Evolutionary conservation across 2,797 vertebrate species (phyloP).

Genomic region (Rousettus madagascariensis): DNA sequence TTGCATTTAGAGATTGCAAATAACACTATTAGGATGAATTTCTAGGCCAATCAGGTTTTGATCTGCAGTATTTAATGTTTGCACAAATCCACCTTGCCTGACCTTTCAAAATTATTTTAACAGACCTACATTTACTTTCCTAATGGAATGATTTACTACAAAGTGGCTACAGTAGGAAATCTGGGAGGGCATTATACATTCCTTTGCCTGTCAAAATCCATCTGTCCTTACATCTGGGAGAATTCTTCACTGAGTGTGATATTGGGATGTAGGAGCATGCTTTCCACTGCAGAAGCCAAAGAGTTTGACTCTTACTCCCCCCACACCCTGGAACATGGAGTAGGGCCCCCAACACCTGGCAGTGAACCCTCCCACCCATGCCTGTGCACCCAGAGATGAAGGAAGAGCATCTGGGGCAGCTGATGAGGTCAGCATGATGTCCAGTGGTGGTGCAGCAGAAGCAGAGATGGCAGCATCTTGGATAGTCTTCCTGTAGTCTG

Average conservation of each 20-base stretch:
- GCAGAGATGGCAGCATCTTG: background rate
- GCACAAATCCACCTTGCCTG: constrained; percentile 63
- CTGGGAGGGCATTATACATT: background rate
- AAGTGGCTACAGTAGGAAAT: background rate
- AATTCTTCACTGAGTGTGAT: background rate
- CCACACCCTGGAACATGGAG: background rate
- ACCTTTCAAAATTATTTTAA: constrained; percentile 69
- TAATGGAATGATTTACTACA: constrained; percentile 54
- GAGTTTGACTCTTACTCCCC: background rate
- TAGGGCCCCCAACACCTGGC: background rate
- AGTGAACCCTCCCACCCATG: background rate
- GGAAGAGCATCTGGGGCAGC: background rate
- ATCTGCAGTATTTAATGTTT: constrained; percentile 70
- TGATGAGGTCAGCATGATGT: background rate
- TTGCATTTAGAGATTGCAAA: constrained; percentile 66
- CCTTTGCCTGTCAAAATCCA: constrained; percentile 19
- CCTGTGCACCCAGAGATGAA: background rate
- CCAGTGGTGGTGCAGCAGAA: background rate
- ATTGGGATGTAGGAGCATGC: background rate
- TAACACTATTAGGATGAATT: constrained; percentile 66
- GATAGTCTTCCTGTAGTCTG: background rate
- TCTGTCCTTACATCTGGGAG: background rate
- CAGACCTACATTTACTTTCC: constrained; percentile 52
- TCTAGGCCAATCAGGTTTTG: constrained; percentile 69
- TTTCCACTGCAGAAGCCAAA: background rate